Base-by-base conservation (phyloP, 2,113 vertebrate genomes). In the Ageneiosus marmoratus region DNA sequence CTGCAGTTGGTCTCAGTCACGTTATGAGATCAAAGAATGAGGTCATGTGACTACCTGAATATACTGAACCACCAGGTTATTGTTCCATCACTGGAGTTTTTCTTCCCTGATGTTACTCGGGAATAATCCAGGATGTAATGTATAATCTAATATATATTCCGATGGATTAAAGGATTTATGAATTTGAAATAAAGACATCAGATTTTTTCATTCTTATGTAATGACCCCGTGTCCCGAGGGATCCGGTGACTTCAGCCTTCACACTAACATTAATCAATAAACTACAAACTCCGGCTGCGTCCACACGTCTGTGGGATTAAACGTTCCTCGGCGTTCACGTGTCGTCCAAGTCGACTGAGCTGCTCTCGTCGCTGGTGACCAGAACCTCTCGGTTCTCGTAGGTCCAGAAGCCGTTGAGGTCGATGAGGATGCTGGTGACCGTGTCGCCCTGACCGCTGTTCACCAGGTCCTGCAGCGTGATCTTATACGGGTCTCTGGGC, bases 351-450 rank as follows among this genome's bases (percentile, higher is more conserved):
- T 98, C 97, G 48, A 92, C 83, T 81, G 70, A 89, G 82, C 91
- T 77, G 89, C 32, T 91, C 90, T 97, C 97, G 87, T 98, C 98
- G 0, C 93, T 98, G 51, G 97, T 94, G 77, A 99, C 97, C 91
- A 99, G 95, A 55, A 97, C 96, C 88, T 99, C 98, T 92, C 98
- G 95, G 93, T 99, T 99, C 92, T 99, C 98, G 0, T 99, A 99
- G 0, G 97, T 98, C 98, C 98, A 99, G 93, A 99, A 99, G 48
- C 98, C 97, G 81, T 99, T 99, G 84, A 99, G 94, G 90, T 99
- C 98, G 16, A 99, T 99, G 34, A 99, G 94, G 93, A 99, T 99
- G 91, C 97, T 98, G 85, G 93, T 94, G 70, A 99, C 98, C 6
- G 97, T 99, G 88, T 99, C 98, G 8, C 98, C 98, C 93, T 99